Evolutionary conservation across 35 echinoderm and acorn worm genomes (phyloP).

Genomic region (Patiria miniata): DNA sequence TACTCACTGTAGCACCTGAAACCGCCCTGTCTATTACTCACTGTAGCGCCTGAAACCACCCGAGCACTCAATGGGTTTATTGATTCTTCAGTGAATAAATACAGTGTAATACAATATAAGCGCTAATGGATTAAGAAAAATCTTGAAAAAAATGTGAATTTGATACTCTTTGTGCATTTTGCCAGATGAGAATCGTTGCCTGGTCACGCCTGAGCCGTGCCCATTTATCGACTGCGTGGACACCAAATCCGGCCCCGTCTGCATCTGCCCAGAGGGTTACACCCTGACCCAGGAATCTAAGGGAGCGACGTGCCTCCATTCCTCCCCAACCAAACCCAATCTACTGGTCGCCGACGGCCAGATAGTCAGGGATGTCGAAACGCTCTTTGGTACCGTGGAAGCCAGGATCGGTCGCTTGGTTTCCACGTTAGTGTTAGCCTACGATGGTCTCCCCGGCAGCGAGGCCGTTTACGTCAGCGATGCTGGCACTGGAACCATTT

Average conservation of each 20-base stretch:
- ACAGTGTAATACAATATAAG: too few relatives aligned
- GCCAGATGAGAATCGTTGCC: not conserved
- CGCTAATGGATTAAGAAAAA: too few relatives aligned
- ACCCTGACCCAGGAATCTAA: not conserved
- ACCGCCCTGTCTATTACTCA: too few relatives aligned
- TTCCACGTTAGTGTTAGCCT: not conserved
- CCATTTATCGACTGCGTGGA: not conserved
- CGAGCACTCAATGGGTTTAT: too few relatives aligned
- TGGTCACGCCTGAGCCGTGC: not conserved
- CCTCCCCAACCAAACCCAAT: not conserved
- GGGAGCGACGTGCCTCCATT: not conserved
- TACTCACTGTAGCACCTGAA: too few relatives aligned
- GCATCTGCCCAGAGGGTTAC: not conserved
- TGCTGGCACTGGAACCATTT: not conserved
- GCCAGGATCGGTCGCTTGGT: not conserved
- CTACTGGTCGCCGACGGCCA: not conserved
- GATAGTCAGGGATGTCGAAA: not conserved
- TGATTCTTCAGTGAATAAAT: too few relatives aligned
- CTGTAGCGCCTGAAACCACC: too few relatives aligned
- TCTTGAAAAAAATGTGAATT: too few relatives aligned
- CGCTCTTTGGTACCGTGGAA: not conserved
- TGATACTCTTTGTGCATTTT: too few relatives aligned
- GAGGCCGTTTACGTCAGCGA: not conserved
- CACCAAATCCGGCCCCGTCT: not conserved
- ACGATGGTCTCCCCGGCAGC: slow-evolving; percentile 3